Evolutionary conservation across 2,888 invertebrate species (phyloP).

Genomic region (Anthophora plumipes): DNA sequence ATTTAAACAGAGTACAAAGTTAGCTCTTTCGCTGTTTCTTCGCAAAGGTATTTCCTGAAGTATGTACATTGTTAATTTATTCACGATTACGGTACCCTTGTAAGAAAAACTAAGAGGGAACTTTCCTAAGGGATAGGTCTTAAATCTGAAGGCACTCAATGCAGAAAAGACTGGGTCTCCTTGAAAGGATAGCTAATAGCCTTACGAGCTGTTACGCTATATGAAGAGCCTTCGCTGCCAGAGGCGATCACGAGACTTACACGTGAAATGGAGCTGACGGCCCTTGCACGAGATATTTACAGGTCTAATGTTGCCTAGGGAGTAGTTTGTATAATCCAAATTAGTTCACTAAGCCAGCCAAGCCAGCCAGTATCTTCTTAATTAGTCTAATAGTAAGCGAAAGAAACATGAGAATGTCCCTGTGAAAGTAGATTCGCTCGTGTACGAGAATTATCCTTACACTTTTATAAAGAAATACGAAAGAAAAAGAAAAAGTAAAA

Average conservation of each 20-base stretch:
- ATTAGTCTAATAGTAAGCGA: constrained; percentile 29
- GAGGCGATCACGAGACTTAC: constrained; percentile 33
- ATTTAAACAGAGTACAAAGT: constrained; percentile 30
- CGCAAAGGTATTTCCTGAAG: not conserved
- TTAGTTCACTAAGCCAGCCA: constrained; percentile 31
- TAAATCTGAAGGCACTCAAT: constrained; percentile 22
- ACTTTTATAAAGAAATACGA: too few relatives aligned
- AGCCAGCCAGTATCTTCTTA: constrained; percentile 7
- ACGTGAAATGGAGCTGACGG: constrained; percentile 37
- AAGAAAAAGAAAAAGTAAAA: too few relatives aligned
- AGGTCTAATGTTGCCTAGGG: constrained; percentile 22
- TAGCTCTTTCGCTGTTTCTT: not conserved
- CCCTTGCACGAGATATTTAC: constrained; percentile 30
- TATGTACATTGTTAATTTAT: constrained; percentile 47
- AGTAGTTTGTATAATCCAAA: constrained; percentile 22
- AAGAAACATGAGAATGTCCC: not conserved
- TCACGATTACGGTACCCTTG: constrained; percentile 20
- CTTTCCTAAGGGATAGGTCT: constrained; percentile 8
- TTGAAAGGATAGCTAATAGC: constrained; percentile 45
- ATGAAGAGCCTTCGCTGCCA: constrained; percentile 26
- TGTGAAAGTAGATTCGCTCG: not conserved
- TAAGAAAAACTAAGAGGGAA: not conserved
- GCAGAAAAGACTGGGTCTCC: constrained; percentile 33
- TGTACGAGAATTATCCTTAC: not conserved
- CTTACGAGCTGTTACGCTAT: constrained; percentile 43